A percentile compares a stretch with the other conserved stretches of the same genome.
These are phyloP conservation scores for Pterobdella sp. DNA, from an alignment of 2,888 invertebrate species.

Conservation along the genomic window DNA sequence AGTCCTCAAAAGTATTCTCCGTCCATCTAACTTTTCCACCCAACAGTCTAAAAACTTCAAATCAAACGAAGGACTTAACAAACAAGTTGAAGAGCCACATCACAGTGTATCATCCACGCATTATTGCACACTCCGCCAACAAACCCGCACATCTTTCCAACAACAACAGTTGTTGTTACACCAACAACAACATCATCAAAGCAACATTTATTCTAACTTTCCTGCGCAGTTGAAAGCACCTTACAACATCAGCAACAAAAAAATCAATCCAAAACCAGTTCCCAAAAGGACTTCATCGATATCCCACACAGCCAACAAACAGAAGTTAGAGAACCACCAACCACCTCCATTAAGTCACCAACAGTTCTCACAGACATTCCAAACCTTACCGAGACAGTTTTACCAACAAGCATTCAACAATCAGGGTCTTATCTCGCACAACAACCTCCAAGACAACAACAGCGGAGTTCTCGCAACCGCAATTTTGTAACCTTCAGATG, in stretches of 20 bases:
- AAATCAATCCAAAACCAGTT: conserved; percentile 2
- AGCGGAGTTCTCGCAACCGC: conserved; percentile 4
- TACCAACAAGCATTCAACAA: neutral
- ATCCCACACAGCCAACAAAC: neutral
- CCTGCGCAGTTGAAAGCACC: neutral
- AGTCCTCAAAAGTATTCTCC: conserved; percentile 5
- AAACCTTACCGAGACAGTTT: neutral
- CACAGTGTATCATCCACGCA: neutral
- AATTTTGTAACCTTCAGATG: conserved; percentile 4
- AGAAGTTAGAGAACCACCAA: neutral
- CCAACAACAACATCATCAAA: conserved; percentile 10
- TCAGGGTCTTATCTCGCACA: neutral
- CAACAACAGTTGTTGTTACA: neutral
- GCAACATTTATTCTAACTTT: conserved; percentile 7
- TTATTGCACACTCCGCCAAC: neutral
- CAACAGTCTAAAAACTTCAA: neutral
- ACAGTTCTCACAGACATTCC: neutral
- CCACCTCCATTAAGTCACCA: neutral
- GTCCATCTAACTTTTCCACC: conserved; percentile 3
- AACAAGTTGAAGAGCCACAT: neutral
- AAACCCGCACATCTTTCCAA: neutral
- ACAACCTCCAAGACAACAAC: neutral
- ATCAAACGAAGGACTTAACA: neutral
- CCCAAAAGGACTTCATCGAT: neutral
- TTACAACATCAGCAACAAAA: neutral